A percentile compares a stretch with the other conserved stretches of the same genome.
These are phyloP conservation scores for Brachionus asplanchnoidis DNA, from an alignment of 1,140 invertebrate genomes.

Conservation along the genomic window DNA sequence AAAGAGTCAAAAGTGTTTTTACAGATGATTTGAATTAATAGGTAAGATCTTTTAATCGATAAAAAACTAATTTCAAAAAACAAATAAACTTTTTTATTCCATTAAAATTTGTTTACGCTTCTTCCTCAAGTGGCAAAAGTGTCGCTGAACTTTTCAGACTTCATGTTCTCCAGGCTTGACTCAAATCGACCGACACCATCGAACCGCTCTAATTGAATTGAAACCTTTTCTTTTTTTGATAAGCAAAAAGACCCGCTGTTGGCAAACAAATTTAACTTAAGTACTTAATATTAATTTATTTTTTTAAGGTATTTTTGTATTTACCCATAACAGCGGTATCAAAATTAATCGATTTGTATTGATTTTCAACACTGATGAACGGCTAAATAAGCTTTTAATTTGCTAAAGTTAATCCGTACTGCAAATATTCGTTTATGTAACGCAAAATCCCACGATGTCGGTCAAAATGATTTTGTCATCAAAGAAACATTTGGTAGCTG, in stretches of 20 bases:
- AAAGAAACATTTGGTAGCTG: not conserved
- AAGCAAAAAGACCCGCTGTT: slow-evolving; percentile 1
- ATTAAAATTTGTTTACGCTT: not conserved
- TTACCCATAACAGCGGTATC: not conserved
- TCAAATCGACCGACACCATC: slow-evolving; percentile 1
- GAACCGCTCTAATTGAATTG: not conserved
- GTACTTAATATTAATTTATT: slow-evolving; percentile 20
- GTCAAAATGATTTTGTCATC: not conserved
- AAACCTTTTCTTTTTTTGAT: not conserved
- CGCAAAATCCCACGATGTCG: not conserved
- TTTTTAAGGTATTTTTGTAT: slow-evolving; percentile 19
- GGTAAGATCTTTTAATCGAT: slow-evolving; percentile 21
- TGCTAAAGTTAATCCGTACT: not conserved
- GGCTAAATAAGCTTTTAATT: slow-evolving; percentile 30
- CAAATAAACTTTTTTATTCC: not conserved
- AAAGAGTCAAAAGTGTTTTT: slow-evolving; percentile 23
- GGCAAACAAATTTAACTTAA: slow-evolving; percentile 16
- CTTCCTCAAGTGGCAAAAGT: slow-evolving; percentile 1
- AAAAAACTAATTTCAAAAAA: not conserved
- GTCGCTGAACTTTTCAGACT: not conserved
- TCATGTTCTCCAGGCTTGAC: not conserved
- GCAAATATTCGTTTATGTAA: not conserved
- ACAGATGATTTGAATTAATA: slow-evolving; percentile 32
- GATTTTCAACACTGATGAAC: not conserved
- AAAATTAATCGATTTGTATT: not conserved